Conservation (phyloP, 2,113 vertebrate genomes). For the Neolamprologus kungweensis region DNA sequence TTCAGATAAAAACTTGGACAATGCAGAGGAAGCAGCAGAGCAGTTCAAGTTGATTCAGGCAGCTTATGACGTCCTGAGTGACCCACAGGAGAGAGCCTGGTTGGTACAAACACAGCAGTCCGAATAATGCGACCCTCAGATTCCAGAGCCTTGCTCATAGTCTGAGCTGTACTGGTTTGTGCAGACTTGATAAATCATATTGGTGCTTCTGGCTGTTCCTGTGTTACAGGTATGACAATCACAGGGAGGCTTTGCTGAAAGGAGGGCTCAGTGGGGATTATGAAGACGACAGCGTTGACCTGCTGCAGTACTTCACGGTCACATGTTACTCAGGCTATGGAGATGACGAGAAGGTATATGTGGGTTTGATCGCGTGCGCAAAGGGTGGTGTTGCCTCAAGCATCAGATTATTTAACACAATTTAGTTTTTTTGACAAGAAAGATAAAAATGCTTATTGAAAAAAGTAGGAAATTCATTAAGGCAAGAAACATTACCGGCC, state of each 20-base stretch:
- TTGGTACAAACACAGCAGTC: slow-evolving; percentile 29
- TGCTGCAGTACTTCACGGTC: slow-evolving; percentile 89
- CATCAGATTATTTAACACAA: neutral
- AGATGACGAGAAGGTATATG: slow-evolving; percentile 84
- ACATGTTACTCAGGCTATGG: slow-evolving; percentile 91
- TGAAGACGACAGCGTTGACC: slow-evolving; percentile 87
- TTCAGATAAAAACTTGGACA: slow-evolving; percentile 94
- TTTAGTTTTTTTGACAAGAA: neutral
- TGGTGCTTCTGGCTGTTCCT: neutral
- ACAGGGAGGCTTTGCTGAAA: slow-evolving; percentile 89
- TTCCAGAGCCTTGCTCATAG: neutral
- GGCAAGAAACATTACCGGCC: neutral
- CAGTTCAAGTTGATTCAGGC: slow-evolving; percentile 96
- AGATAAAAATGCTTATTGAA: neutral
- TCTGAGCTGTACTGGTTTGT: neutral
- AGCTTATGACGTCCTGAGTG: slow-evolving; percentile 91
- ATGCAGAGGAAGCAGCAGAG: slow-evolving; percentile 84
- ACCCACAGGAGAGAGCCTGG: slow-evolving; percentile 95
- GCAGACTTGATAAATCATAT: neutral
- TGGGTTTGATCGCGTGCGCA: neutral
- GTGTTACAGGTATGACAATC: slow-evolving; percentile 87
- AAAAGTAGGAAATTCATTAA: neutral
- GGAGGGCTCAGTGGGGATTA: slow-evolving; percentile 85
- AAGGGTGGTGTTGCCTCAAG: neutral
- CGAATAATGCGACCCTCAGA: neutral